A percentile compares a stretch with the other conserved stretches of the same genome.
phyloP scores from a whole-genome alignment of 2,113 vertebrate species.

The Ciconia boyciana region DNA sequence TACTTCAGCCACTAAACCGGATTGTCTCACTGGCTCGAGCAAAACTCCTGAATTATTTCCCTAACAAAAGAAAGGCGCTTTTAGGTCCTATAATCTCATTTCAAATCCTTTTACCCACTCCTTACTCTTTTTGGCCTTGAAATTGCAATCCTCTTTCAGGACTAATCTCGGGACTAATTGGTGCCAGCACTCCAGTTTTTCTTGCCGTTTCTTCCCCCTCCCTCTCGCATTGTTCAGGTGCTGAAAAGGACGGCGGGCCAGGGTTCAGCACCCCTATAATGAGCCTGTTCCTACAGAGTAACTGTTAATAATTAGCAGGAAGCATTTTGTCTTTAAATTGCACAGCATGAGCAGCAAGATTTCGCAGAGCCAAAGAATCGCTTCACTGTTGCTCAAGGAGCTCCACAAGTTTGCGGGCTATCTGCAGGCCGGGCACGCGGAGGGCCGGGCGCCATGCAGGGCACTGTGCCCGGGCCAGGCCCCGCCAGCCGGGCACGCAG shows the following conservation, averaged over 20 bases:
- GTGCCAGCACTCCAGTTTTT: slow-evolving; percentile 58
- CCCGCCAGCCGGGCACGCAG: accelerated
- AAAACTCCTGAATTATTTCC: slow-evolving; percentile 73
- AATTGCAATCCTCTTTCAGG: slow-evolving; percentile 81
- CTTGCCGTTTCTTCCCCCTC: background rate
- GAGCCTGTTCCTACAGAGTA: slow-evolving; percentile 58
- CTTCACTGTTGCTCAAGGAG: background rate
- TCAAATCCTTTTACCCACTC: slow-evolving; percentile 81
- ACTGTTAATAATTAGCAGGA: slow-evolving; percentile 76
- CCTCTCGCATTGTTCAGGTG: slow-evolving; percentile 14
- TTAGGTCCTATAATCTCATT: slow-evolving; percentile 81
- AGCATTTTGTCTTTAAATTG: slow-evolving; percentile 70
- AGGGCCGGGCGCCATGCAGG: background rate
- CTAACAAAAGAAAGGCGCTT: slow-evolving; percentile 76
- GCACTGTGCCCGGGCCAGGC: accelerated
- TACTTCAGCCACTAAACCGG: slow-evolving; percentile 66
- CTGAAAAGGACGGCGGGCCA: slow-evolving; percentile 40
- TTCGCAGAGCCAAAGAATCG: slow-evolving; percentile 18
- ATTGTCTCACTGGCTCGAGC: slow-evolving; percentile 69
- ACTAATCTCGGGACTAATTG: slow-evolving; percentile 76
- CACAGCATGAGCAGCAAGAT: slow-evolving; percentile 61
- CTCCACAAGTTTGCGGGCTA: background rate
- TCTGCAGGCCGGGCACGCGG: background rate
- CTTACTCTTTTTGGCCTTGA: slow-evolving; percentile 73
- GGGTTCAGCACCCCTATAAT: slow-evolving; percentile 48